Base-by-base conservation (phyloP, 2,888 invertebrate species). In the Catocala nupta region DNA sequence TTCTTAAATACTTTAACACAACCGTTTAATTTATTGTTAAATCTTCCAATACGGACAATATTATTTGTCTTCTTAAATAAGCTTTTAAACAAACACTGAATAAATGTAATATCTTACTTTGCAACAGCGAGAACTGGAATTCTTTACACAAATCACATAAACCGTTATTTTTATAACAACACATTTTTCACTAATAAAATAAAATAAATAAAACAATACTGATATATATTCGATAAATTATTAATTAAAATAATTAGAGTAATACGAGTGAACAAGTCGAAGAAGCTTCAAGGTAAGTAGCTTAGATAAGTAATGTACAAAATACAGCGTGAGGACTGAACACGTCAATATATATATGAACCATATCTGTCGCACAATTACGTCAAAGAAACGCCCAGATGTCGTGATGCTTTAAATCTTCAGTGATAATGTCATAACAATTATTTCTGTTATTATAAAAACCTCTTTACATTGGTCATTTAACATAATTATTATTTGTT, bases 321-420 rank as follows among this genome's bases (percentile, higher is more conserved):
- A 93, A 93, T 93, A 93, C 89, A 84, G 86, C 81, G 86, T 73
- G 83, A 84, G 79, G 81, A 83, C 81, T 80, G 81, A 85, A 89
- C 87, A 85, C 90, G 87, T 89, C 91, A 88, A 85, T 93, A 92
- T 94, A 90, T 93, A 94, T 93, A 90, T 86, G 90, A 81, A 85
- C 88, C 89, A 83, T 93, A 94, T 90, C 93, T 86, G 81, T 89
- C 90, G 81, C 82, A 85, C 88, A 90, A 90, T 91, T 92, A 93
- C 94, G 94, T 94, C 94, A 94, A 90, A 92, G 90, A 83, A 91
- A 91, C 92, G 92, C 91, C 92, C 93, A 87, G 91, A 87, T 88
- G 90, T 85, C 86, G 86, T 83, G 90, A 88, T 90, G 87, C 82
- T 85, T 90, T 87, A 87, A 91, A 91, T 92, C 89, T 90, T 83